Conservation (phyloP, 2,797 vertebrate species). For the Dromococcyx pavoninus region DNA sequence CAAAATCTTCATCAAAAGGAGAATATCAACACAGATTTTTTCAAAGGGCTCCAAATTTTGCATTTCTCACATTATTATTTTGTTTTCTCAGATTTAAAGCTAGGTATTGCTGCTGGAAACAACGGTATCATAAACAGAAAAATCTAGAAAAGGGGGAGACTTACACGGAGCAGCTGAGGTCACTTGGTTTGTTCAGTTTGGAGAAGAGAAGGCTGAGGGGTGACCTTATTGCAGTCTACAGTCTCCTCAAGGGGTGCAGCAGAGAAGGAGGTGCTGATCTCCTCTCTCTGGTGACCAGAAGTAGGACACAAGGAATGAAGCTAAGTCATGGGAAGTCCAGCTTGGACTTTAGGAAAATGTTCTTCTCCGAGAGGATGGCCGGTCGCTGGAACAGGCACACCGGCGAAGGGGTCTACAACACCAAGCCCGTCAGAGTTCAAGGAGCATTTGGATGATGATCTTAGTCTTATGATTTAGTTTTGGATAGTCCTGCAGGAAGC, state of each 20-base stretch:
- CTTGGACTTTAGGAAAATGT: not conserved
- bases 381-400: not conserved
- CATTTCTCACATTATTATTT: not conserved
- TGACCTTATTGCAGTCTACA: not conserved
- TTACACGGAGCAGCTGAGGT: fast-evolving
- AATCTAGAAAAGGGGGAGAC: not conserved
- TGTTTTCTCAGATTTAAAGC: not conserved
- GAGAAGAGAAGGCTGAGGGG: not conserved
- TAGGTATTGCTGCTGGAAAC: not conserved
- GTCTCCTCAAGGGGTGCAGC: not conserved
- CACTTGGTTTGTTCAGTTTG: not conserved
- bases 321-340: not conserved
- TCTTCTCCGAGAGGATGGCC: not conserved
- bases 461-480: not conserved
- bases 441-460: fast-evolving
- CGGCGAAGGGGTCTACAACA: not conserved
- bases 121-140: not conserved
- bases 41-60: not conserved
- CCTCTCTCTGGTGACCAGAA: not conserved
- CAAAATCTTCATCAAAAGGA: fast-evolving
- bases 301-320: fast-evolving
- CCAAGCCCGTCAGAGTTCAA: not conserved
- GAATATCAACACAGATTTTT: not conserved
- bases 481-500: not conserved
- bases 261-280: not conserved